Conservation (phyloP, 2,113 vertebrate species). For the Microtus richardsoni region DNA sequence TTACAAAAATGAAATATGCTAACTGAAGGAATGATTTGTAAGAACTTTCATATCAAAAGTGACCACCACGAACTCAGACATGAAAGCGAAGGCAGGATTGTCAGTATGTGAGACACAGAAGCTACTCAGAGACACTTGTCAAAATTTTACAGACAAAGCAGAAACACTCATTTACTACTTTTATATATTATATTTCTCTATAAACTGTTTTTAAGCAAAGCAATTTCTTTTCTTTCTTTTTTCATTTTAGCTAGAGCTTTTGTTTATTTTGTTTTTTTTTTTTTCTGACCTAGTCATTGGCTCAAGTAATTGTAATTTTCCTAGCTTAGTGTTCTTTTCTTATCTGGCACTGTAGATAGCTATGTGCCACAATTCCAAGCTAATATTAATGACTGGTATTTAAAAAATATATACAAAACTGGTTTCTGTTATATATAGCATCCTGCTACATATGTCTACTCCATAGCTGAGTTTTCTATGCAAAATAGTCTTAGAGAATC, state of each 20-base stretch:
- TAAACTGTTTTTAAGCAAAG: background rate
- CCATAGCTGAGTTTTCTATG: background rate
- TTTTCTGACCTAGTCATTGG: background rate
- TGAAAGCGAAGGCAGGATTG: too few species aligned
- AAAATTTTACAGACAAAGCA: background rate
- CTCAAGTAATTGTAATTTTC: background rate
- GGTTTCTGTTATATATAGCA: background rate
- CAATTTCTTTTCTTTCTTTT: background rate
- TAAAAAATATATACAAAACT: background rate
- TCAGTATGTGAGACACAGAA: background rate
- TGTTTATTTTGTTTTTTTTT: background rate
- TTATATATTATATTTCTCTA: background rate
- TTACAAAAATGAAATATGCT: background rate
- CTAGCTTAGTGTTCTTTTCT: background rate
- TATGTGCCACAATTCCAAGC: background rate
- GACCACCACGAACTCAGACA: background rate
- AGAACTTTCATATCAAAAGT: background rate
- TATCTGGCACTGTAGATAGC: background rate
- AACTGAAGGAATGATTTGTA: background rate
- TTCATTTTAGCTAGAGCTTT: background rate
- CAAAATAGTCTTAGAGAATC: constrained; percentile 48
- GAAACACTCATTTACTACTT: background rate
- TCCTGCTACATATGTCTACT: background rate
- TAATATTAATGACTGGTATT: background rate
- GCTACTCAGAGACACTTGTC: background rate